These are phyloP conservation scores for Pheosia gnoma DNA, from an alignment of 2,888 invertebrate species.

Conservation along the genomic window DNA sequence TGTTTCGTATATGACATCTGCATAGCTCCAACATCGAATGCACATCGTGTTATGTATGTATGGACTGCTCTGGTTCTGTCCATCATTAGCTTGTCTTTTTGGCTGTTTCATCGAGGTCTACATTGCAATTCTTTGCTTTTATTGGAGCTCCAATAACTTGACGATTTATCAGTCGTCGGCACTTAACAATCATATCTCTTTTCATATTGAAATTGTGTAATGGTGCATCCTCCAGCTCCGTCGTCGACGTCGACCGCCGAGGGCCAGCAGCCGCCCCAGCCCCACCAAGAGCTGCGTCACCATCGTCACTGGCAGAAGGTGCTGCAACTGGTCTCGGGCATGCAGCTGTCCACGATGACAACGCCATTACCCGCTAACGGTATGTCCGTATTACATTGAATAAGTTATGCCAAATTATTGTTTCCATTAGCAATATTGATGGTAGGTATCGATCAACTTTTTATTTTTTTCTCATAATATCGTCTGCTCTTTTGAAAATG, in stretches of 20 bases:
- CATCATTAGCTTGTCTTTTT: not conserved
- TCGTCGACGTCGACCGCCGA: constrained; percentile 26
- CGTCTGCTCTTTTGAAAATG: too few species aligned
- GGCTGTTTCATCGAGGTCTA: too few species aligned
- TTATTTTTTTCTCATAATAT: too few species aligned
- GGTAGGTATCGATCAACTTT: too few species aligned
- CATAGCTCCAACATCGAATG: too few species aligned
- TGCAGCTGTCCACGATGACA: constrained; percentile 89
- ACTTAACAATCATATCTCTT: too few species aligned
- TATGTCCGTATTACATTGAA: constrained; percentile 16
- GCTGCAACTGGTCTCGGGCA: constrained; percentile 90
- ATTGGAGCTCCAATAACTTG: not conserved
- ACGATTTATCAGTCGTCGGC: not conserved
- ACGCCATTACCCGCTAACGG: constrained; percentile 87
- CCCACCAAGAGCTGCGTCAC: constrained; percentile 87
- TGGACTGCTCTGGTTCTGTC: too few species aligned
- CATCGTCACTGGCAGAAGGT: constrained; percentile 98
- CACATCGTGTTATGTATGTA: too few species aligned
- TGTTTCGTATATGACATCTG: too few species aligned
- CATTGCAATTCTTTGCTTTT: too few species aligned
- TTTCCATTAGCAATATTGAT: too few species aligned
- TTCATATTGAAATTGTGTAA: not conserved
- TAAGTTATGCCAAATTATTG: too few species aligned
- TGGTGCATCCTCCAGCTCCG: constrained; percentile 7
- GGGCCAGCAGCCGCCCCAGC: constrained; percentile 34